These are phyloP conservation scores for Gallinago jamesoni DNA, from an alignment of 2,113 vertebrate genomes.

Conservation along the genomic window DNA sequence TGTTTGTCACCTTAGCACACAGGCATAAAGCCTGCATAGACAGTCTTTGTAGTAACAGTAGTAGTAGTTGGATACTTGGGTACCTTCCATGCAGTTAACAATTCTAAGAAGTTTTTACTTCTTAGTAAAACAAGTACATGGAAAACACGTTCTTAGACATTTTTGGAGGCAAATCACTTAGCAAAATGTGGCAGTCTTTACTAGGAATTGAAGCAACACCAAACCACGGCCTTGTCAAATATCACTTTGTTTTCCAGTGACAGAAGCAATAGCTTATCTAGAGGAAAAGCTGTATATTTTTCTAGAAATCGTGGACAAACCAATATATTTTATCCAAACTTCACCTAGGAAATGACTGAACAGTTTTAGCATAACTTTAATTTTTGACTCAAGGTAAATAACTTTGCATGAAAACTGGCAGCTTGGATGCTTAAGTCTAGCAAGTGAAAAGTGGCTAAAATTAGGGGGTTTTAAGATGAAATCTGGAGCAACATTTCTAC, in stretches of 20 bases:
- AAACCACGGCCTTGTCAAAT: background rate
- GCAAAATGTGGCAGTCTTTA: background rate
- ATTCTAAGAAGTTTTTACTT: background rate
- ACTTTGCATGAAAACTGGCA: background rate
- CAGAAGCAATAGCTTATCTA: background rate
- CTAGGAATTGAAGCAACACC: background rate
- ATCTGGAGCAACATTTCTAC: background rate
- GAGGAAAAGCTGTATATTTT: background rate
- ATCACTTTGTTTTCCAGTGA: background rate
- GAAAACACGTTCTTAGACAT: background rate
- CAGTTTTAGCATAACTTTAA: background rate
- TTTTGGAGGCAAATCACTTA: background rate
- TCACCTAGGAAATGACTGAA: background rate
- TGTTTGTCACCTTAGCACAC: background rate
- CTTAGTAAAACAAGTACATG: too few species aligned
- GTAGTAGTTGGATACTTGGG: fast-evolving
- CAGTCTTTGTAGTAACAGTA: background rate
- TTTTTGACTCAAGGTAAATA: background rate
- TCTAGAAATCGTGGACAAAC: background rate
- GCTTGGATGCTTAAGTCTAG: background rate
- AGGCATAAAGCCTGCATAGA: background rate
- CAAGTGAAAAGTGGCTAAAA: background rate
- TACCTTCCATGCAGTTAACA: background rate
- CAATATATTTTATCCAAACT: background rate
- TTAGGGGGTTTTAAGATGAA: background rate